Conservation (phyloP, 2,797 vertebrate genomes). For the Melanotaenia pygmaea region DNA sequence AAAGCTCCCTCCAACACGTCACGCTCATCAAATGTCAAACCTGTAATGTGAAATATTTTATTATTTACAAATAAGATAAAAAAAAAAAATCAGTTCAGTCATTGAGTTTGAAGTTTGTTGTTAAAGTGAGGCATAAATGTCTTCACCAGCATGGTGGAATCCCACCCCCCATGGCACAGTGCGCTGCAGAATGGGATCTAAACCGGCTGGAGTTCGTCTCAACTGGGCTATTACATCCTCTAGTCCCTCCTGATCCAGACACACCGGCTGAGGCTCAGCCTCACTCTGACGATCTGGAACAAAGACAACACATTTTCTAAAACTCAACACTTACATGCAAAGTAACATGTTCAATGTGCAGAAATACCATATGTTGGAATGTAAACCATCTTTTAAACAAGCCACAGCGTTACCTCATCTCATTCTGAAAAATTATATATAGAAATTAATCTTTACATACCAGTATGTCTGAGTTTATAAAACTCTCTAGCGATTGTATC, state of each 20-base stretch:
- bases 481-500: conserved; percentile 93
- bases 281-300: conserved; percentile 46
- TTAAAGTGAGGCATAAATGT: neutral
- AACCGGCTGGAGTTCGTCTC: conserved; percentile 87
- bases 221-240: conserved; percentile 89
- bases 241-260: conserved; percentile 84
- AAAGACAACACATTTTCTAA: neutral
- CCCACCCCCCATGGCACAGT: conserved; percentile 94
- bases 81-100: neutral
- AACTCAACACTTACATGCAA: neutral
- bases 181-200: conserved; percentile 90
- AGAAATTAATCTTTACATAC: conserved; percentile 39
- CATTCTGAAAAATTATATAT: neutral
- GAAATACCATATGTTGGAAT: neutral
- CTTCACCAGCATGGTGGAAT: conserved; percentile 96
- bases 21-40: conserved; percentile 96
- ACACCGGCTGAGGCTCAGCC: conserved; percentile 70
- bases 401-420: neutral
- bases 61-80: neutral
- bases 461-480: conserved; percentile 83
- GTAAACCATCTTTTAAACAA: neutral
- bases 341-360: neutral
- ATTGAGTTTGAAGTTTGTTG: neutral
- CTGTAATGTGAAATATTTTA: conserved; percentile 71
- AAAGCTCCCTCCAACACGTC: conserved; percentile 95